Evolutionary conservation across 2,113 vertebrate genomes (phyloP).

Genomic region (Albula glossodonta): DNA sequence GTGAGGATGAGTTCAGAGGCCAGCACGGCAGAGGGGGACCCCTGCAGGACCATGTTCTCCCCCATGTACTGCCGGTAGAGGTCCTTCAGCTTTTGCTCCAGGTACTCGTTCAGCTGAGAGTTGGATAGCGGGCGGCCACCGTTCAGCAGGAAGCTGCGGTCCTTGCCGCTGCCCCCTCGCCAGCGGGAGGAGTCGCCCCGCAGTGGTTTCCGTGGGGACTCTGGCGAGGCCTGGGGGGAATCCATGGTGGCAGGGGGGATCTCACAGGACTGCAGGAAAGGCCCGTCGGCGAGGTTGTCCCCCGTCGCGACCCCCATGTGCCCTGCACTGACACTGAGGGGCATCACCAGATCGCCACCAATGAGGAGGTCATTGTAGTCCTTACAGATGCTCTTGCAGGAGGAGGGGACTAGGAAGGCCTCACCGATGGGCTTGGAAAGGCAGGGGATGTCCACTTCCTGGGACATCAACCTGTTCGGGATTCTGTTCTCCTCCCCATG

Average conservation of each 20-base stretch:
- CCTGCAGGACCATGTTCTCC: conserved; percentile 73
- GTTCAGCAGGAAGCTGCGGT: conserved; percentile 77
- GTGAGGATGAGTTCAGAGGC: conserved; percentile 87
- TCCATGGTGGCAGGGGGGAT: conserved; percentile 77
- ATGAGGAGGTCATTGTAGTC: conserved; percentile 95
- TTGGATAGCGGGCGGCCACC: conserved; percentile 86
- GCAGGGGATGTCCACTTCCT: conserved; percentile 60
- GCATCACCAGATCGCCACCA: conserved; percentile 87
- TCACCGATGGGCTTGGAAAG: conserved; percentile 60
- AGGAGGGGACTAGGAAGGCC: conserved; percentile 86
- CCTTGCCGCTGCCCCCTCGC: conserved; percentile 74
- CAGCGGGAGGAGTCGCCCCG: conserved; percentile 77
- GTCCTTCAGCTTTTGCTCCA: conserved; percentile 90
- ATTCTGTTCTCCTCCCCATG: background rate
- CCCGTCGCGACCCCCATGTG: conserved; percentile 67
- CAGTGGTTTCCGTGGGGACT: conserved; percentile 34
- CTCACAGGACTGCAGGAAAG: conserved; percentile 87
- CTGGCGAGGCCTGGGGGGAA: conserved; percentile 49
- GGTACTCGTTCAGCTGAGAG: conserved; percentile 85
- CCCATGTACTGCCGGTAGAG: conserved; percentile 92
- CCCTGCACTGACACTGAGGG: conserved; percentile 70
- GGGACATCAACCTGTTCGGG: conserved; percentile 55
- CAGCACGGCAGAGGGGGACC: conserved; percentile 78
- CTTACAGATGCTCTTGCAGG: conserved; percentile 91
- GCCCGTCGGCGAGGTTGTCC: conserved; percentile 65